Percentiles rank a stretch among this genome's conserved stretches.
phyloP scores from a whole-genome alignment of 2,113 vertebrate species.

The Burhinus oedicnemus region DNA sequence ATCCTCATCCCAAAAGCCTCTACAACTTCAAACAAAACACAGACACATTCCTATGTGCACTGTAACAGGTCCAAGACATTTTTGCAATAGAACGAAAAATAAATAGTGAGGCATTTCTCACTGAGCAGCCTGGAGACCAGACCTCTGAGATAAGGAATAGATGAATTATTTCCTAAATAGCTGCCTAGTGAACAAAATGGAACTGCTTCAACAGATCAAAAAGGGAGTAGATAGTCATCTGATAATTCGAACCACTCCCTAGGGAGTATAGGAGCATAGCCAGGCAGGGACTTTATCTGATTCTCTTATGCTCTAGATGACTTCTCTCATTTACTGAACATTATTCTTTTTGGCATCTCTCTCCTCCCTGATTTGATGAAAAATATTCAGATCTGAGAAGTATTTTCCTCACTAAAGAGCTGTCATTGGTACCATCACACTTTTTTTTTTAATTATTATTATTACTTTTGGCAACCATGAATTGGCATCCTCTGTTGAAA shows the following conservation, averaged over 20 bases:
- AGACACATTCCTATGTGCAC: neutral
- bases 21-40: neutral
- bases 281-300: neutral
- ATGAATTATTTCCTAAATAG: neutral
- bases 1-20: neutral
- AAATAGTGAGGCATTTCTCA: neutral
- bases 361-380: neutral
- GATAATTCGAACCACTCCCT: too few relatives aligned
- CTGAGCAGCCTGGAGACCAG: neutral
- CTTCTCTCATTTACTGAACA: neutral
- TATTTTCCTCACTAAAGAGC: too few relatives aligned
- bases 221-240: neutral
- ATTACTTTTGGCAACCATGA: neutral
- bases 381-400: neutral
- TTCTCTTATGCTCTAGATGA: neutral
- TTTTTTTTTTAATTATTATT: neutral
- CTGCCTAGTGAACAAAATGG: neutral
- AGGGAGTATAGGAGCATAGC: neutral
- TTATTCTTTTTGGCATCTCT: neutral
- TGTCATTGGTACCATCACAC: too few relatives aligned
- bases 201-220: neutral
- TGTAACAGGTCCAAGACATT: neutral
- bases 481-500: neutral
- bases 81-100: neutral
- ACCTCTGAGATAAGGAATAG: neutral